These are phyloP conservation scores for Folsomia manolachei DNA, from an alignment of 2,888 invertebrate species.

Conservation along the genomic window DNA sequence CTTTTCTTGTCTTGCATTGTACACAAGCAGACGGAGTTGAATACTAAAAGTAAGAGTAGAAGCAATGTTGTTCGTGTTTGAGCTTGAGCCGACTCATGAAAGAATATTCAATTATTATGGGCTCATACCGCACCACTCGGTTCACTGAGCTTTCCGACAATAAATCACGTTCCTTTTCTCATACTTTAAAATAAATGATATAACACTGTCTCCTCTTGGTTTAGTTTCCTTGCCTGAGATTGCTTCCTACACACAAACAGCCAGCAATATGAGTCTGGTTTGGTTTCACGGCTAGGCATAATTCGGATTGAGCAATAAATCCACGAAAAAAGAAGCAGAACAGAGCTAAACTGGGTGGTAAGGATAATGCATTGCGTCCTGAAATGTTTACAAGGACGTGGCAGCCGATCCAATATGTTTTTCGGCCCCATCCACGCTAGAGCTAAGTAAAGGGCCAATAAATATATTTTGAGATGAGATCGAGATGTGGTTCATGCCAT, in stretches of 20 bases:
- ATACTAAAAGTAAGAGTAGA: no score
- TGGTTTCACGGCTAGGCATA: not conserved
- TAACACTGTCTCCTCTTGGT: not conserved
- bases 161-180: conserved; percentile 12
- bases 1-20: not conserved
- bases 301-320: not conserved
- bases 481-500: not conserved
- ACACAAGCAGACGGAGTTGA: no score
- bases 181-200: conserved; percentile 6
- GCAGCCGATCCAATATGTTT: not conserved
- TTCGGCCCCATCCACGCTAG: no score
- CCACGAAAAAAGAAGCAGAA: not conserved
- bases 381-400: not conserved
- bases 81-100: not conserved
- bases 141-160: not conserved
- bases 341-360: not conserved
- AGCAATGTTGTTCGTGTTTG: not conserved
- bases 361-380: not conserved
- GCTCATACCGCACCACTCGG: not conserved
- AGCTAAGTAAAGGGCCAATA: no score
- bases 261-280: not conserved
- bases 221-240: not conserved
- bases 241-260: not conserved
- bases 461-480: no score
- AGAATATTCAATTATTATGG: conserved; percentile 8